Evolutionary conservation across 2,888 invertebrate genomes (phyloP).

Genomic region (Drosophila monieri): DNA sequence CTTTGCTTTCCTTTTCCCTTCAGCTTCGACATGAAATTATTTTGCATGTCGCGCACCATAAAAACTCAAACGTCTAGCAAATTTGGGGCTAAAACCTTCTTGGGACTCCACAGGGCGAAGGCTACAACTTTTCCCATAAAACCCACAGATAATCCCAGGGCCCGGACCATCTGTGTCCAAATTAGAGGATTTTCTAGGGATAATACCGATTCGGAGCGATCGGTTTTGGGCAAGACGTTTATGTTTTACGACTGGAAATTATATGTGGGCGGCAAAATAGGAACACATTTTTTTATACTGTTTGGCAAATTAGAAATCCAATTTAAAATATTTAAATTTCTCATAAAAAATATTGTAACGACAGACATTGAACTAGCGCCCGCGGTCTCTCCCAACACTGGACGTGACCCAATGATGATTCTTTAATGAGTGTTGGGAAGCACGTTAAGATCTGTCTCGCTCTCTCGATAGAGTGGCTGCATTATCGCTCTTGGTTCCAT

Average conservation of each 20-base stretch:
- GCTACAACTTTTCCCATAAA: slow-evolving; percentile 15
- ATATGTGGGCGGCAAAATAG: no score
- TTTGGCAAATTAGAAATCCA: no score
- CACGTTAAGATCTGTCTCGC: no score
- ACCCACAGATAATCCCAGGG: slow-evolving; percentile 6
- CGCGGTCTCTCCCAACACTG: no score
- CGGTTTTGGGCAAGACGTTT: background rate
- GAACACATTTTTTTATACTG: no score
- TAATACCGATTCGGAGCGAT: background rate
- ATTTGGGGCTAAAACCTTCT: slow-evolving; percentile 62
- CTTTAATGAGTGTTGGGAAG: no score
- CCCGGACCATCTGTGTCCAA: slow-evolving; percentile 15
- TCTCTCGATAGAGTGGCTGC: no score
- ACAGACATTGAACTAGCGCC: no score
- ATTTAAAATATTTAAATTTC: no score
- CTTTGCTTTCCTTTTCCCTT: slow-evolving; percentile 6
- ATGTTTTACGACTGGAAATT: background rate
- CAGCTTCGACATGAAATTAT: slow-evolving; percentile 59
- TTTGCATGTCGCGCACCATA: slow-evolving; percentile 67
- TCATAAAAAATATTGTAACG: no score
- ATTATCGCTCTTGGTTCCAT: no score
- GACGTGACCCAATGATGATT: no score
- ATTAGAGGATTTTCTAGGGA: slow-evolving; percentile 5
- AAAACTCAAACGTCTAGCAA: slow-evolving; percentile 66
- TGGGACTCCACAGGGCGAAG: background rate